Conservation (phyloP, 2,888 invertebrate genomes). For the Tiphia femorata region DNA sequence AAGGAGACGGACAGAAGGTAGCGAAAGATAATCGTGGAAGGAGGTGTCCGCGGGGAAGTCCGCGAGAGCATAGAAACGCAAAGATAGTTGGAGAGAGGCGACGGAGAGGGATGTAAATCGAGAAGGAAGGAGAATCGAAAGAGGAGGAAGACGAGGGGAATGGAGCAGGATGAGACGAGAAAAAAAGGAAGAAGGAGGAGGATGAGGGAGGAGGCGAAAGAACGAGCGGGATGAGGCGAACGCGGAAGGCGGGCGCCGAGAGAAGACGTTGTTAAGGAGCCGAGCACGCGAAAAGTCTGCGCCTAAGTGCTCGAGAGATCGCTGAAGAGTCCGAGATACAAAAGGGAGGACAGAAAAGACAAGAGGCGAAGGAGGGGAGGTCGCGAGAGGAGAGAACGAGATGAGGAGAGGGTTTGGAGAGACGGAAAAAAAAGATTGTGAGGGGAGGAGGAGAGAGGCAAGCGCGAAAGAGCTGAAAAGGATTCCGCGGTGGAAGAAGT, state of each 20-base stretch:
- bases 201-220: background rate
- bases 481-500: no score
- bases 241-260: background rate
- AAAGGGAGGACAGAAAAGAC: slow-evolving; percentile 5
- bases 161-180: background rate
- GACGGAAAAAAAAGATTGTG: slow-evolving; percentile 6
- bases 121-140: background rate
- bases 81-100: no score
- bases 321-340: slow-evolving; percentile 12
- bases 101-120: no score
- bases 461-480: slow-evolving; percentile 5
- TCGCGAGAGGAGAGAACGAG: no score
- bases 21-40: no score
- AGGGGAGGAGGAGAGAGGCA: slow-evolving; percentile 13
- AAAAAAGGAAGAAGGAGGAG: background rate
- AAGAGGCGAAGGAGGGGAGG: no score
- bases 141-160: background rate
- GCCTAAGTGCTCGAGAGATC: slow-evolving; percentile 16
- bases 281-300: slow-evolving; percentile 24
- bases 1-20: no score
- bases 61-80: no score
- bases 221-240: background rate
- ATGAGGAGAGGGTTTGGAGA: background rate
- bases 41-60: no score
- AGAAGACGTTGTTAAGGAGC: slow-evolving; percentile 23